Conservation (phyloP, 2,113 vertebrate genomes). For the Heterochromis multidens region DNA sequence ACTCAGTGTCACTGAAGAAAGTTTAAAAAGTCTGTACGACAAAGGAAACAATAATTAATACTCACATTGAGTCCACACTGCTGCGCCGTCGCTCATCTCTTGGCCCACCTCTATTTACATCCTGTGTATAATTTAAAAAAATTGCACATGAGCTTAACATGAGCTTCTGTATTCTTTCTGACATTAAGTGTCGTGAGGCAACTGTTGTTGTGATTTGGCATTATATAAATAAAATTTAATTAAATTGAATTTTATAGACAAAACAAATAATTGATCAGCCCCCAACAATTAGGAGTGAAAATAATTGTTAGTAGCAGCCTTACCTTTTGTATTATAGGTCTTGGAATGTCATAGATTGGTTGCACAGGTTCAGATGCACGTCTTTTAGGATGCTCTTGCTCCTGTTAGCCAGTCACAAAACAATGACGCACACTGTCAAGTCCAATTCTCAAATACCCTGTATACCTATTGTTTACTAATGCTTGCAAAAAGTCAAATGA, state of each 20-base stretch:
- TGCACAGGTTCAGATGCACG: conserved; percentile 24
- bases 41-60: not conserved
- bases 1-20: not conserved
- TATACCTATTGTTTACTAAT: not conserved
- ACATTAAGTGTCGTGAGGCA: too few species aligned
- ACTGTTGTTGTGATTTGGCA: too few species aligned
- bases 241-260: too few species aligned
- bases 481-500: not conserved
- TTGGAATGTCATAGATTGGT: conserved; percentile 43
- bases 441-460: not conserved
- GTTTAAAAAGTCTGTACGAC: not conserved
- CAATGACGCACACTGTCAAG: not conserved
- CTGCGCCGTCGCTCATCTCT: fast-evolving
- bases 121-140: fast-evolving
- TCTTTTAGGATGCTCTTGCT: not conserved
- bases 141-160: too few species aligned
- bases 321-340: not conserved
- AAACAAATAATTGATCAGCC: not conserved
- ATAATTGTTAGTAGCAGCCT: not conserved
- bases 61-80: conserved; percentile 49
- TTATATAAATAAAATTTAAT: too few species aligned
- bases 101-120: not conserved
- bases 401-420: not conserved
- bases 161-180: not conserved
- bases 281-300: not conserved